These are phyloP conservation scores for Spinibarbus caldwelli DNA, from an alignment of 2,797 vertebrate genomes.

Conservation along the genomic window DNA sequence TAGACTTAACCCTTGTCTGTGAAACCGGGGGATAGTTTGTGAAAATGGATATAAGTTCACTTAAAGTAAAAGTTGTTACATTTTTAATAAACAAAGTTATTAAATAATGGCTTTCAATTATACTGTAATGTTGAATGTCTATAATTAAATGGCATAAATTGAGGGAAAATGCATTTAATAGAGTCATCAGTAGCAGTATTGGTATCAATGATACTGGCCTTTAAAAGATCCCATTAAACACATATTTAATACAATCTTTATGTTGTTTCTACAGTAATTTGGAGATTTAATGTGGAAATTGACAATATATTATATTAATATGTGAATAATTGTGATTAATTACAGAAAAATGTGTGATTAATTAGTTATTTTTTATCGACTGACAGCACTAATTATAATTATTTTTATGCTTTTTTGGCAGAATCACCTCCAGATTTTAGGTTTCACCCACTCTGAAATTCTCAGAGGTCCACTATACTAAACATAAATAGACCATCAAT, in stretches of 20 bases:
- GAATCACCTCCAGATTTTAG: not conserved
- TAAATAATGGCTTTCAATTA: not conserved
- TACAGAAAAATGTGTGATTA: too few species aligned
- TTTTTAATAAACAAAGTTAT: too few species aligned
- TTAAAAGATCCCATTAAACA: not conserved
- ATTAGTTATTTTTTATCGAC: too few species aligned
- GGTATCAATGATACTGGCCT: not conserved
- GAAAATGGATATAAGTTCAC: too few species aligned
- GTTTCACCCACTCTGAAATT: not conserved
- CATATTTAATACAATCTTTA: not conserved
- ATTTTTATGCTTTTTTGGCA: not conserved
- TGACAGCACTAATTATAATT: not conserved
- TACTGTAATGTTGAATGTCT: not conserved
- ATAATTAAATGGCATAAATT: not conserved
- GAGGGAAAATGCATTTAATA: not conserved
- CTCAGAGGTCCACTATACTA: not conserved
- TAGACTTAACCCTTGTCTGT: too few species aligned
- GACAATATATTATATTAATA: too few species aligned
- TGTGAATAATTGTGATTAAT: too few species aligned
- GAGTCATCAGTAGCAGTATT: not conserved
- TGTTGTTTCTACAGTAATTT: not conserved
- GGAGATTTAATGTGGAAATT: not conserved
- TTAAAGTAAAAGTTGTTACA: too few species aligned
- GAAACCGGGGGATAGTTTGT: too few species aligned
- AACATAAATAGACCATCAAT: not conserved